Base-by-base conservation (phyloP, 2,888 invertebrate species). In the Cataglyphis albicans region DNA sequence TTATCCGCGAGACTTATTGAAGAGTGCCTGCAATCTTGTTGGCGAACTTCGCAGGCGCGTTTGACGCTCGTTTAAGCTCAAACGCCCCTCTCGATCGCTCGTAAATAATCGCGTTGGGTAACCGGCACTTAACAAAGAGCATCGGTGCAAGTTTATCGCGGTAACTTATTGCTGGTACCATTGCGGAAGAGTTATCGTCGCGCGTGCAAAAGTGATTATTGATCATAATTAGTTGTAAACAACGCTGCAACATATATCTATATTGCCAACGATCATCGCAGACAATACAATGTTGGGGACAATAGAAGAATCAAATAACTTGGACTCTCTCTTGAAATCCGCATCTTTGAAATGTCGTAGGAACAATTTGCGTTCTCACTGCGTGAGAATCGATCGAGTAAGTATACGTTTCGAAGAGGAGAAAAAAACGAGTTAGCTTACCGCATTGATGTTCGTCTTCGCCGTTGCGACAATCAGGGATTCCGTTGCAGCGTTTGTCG, bases 371-470 rank as follows among this genome's bases (percentile, higher is more conserved):
- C 35, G 72, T 15, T 59, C 52, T 61, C n/a, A 41, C 15, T 1
- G 41, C 21, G 41, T 57, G 48, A 65, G 7, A 74, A 48, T 57
- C 67, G 59, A 57, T 67, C 18, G 65, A 35, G n/a, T 70, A 18
- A 35, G 7, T 70, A 48, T 12, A 18, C 12, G n/a, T 6, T 25
- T 70, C 38, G 7, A 78, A 48, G 21, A 41, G 25, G 12, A 32
- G 1, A 25, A 25, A 18, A 61, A 48, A 76, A 59, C 18, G 38
- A 67, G 57, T 38, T 41, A 41, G 93, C 94, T 94, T 91, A 94
- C 95, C 94, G 90, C 96, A 96, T 88, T 95, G 94, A 80, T 91
- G 94, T 91, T 96, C 96, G 91, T 96, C 96, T 89, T 96, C 96
- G 52, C 95, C 95, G 91, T 96, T 95, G 68, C 94, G 93, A 92